Conservation (phyloP, 2,113 vertebrate species). For the Pseudois nayaur region DNA sequence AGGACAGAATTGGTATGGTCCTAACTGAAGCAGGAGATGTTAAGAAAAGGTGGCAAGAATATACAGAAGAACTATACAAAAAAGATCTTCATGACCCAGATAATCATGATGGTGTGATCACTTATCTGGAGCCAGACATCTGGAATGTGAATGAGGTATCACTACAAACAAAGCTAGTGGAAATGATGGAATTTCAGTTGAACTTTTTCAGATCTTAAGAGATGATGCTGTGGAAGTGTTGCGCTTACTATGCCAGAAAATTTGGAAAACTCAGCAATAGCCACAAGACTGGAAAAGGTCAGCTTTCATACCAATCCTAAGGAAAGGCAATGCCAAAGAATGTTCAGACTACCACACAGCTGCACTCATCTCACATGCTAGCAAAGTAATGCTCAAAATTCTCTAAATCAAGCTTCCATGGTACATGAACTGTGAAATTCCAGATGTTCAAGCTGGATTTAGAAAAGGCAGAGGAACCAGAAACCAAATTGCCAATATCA, state of each 20-base stretch:
- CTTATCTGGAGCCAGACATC: neutral
- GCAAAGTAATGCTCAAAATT: neutral
- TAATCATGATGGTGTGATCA: neutral
- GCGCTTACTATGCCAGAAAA: neutral
- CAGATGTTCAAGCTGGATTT: neutral
- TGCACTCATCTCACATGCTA: neutral
- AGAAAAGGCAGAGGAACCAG: neutral
- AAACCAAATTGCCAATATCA: neutral
- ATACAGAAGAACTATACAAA: neutral
- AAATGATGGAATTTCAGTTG: neutral
- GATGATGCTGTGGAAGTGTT: neutral
- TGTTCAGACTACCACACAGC: neutral
- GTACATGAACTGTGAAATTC: neutral
- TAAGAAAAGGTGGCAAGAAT: neutral
- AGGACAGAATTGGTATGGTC: neutral
- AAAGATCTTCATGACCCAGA: neutral
- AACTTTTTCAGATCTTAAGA: neutral
- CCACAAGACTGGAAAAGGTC: neutral
- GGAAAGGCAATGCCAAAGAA: neutral
- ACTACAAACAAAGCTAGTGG: neutral
- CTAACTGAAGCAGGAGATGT: neutral
- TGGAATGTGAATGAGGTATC: neutral
- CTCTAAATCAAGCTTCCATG: neutral
- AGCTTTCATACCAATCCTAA: neutral
- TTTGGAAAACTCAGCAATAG: neutral